These are phyloP conservation scores for Kryptolebias ocellatus DNA, from an alignment of 2,797 vertebrate species.

Conservation along the genomic window DNA sequence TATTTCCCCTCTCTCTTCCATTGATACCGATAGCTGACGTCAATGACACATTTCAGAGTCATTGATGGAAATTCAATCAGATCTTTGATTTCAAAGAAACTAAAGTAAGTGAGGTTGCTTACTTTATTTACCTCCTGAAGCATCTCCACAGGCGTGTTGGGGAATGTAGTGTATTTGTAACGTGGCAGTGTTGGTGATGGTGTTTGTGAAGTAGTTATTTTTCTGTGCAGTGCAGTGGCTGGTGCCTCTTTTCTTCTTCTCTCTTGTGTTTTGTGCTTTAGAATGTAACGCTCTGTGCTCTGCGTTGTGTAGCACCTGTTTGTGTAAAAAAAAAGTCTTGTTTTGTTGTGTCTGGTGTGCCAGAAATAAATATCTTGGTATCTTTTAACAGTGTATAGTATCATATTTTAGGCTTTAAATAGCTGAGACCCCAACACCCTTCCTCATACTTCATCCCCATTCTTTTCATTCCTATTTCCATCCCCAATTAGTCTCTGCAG, in stretches of 20 bases:
- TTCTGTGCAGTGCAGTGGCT: constrained; percentile 40
- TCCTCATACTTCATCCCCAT: constrained; percentile 51
- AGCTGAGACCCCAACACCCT: constrained; percentile 54
- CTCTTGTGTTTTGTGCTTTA: constrained; percentile 41
- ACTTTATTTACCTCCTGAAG: constrained; percentile 54
- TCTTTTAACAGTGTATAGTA: constrained; percentile 24
- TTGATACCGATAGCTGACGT: constrained; percentile 70
- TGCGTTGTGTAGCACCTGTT: constrained; percentile 43
- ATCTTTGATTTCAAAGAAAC: constrained; percentile 62
- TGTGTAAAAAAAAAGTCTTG: constrained; percentile 22
- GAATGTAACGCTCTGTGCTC: constrained; percentile 33
- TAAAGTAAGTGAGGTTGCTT: constrained; percentile 72
- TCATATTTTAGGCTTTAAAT: constrained; percentile 39
- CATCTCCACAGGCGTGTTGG: constrained; percentile 78
- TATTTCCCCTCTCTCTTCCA: constrained; percentile 61
- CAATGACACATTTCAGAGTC: constrained; percentile 76
- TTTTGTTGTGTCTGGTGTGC: constrained; percentile 42
- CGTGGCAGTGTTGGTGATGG: constrained; percentile 52
- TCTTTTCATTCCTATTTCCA: constrained; percentile 48
- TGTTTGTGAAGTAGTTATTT: constrained; percentile 39
- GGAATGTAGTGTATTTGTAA: constrained; percentile 52
- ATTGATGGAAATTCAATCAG: constrained; percentile 80
- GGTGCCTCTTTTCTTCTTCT: constrained; percentile 33
- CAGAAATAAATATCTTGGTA: constrained; percentile 26
- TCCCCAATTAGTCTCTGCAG: constrained; percentile 50